Evolutionary conservation across 2,113 vertebrate genomes (phyloP).

Genomic region (Paratilapia polleni): DNA sequence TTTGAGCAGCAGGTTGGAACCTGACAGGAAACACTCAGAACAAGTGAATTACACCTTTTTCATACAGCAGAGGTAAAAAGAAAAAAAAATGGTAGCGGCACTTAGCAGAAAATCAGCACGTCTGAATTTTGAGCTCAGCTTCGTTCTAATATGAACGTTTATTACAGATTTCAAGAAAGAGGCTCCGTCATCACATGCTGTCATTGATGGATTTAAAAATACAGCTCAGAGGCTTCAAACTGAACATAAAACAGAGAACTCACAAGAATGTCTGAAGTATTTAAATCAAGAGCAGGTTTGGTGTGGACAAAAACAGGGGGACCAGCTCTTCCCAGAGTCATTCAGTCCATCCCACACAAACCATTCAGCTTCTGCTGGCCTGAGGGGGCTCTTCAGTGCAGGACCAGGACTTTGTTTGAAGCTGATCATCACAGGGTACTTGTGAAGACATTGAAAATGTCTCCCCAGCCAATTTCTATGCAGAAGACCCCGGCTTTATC

Average conservation of each 20-base stretch:
- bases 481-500: too few species aligned
- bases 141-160: not conserved
- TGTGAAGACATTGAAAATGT: not conserved
- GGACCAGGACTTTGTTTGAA: not conserved
- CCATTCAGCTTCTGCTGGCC: not conserved
- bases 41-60: constrained; percentile 53
- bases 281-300: not conserved
- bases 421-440: not conserved
- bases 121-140: not conserved
- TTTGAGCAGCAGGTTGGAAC: constrained; percentile 46
- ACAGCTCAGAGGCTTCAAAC: not conserved
- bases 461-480: too few species aligned
- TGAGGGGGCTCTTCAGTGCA: not conserved
- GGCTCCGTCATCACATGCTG: not conserved
- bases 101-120: not conserved
- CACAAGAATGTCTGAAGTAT: not conserved
- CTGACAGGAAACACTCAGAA: constrained; percentile 58
- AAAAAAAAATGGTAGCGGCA: not conserved
- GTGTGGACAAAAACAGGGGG: accelerated
- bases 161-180: not conserved
- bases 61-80: not conserved
- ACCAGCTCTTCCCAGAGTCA: not conserved
- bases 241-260: not conserved
- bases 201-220: not conserved
- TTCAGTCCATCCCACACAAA: not conserved